Base-by-base conservation (phyloP, 2,797 vertebrate species). In the Artibeus lituratus region DNA sequence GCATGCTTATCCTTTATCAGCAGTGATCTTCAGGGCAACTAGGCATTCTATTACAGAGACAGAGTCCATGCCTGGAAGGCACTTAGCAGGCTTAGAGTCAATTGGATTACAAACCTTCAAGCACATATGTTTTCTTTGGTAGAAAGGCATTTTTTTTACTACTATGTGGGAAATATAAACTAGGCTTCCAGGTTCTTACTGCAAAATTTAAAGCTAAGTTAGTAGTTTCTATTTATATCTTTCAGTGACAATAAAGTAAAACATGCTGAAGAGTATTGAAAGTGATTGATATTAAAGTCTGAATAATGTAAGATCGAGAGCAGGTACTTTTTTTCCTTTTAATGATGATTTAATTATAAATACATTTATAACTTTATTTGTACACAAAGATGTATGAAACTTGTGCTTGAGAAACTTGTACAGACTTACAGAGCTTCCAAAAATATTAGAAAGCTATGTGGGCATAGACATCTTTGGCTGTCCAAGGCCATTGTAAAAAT, bases 51-150 rank as follows among this genome's bases (percentile, higher is more conserved):
- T 96, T 97, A 87, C 11, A 85, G 12, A 70, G 88, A 70, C 94
- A 92, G 74, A 37, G 49, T 35, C n/a, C 96, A 97, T 87, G 95
- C 90, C 92, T 57, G 10, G 12, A 90, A 97, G 67, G 42, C 84
- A 93, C 86, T 94, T 73, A 91, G 15, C 62, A 85, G 80, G 39
- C 74, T 97, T 95, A 97, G 59, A 44, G 53, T 97, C 94, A 78
- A 89, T 97, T 94, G 93, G 65, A 95, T 97, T 91, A 42, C 47
- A 94, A 93, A 16, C 88, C 98, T 95, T 96, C 92, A 95, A 97
- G 21, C 85, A 97, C 91, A 78, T 19, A 16, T 21, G 78, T 93
- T 96, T 97, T 87, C 89, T 94, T 42, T 65, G 32, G 18, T 82
- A 76, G 82, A 73, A 85, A 90, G 91, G 2, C 3, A 87, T 29